Percentiles rank a stretch among this genome's conserved stretches.
phyloP scores from a whole-genome alignment of 2,113 vertebrate genomes.

The Chaetodon auriga region DNA sequence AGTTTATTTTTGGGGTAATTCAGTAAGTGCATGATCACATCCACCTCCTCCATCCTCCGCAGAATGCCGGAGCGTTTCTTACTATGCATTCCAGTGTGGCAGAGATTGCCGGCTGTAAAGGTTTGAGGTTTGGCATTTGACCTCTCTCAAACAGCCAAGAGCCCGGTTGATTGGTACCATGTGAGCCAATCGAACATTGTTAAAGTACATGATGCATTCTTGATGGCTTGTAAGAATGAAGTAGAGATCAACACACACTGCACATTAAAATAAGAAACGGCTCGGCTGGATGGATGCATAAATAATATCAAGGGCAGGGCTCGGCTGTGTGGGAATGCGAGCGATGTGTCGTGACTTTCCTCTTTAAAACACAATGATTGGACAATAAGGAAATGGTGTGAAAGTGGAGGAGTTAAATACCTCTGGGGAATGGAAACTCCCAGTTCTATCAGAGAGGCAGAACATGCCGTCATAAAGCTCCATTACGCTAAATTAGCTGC shows the following conservation, averaged over 20 bases:
- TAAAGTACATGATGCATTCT: conserved; percentile 43
- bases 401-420: conserved; percentile 25
- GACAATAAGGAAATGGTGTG: conserved; percentile 18
- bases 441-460: background rate
- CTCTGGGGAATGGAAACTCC: conserved; percentile 41
- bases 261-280: background rate
- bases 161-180: conserved; percentile 71
- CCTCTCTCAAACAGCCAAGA: conserved; percentile 68
- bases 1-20: conserved; percentile 4
- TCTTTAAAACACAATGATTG: background rate
- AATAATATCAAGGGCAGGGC: background rate
- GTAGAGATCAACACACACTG: conserved; percentile 5
- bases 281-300: conserved; percentile 2
- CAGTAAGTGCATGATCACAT: background rate
- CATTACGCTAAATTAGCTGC: background rate
- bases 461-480: background rate
- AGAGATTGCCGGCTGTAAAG: conserved; percentile 70
- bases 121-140: conserved; percentile 81
- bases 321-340: background rate
- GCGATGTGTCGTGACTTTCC: background rate
- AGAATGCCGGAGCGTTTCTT: conserved; percentile 49
- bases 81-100: conserved; percentile 73
- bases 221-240: conserved; percentile 23
- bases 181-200: conserved; percentile 67
- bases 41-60: conserved; percentile 2